Conservation (phyloP, 2,888 invertebrate genomes). For the Gymnosoma rotundatum region DNA sequence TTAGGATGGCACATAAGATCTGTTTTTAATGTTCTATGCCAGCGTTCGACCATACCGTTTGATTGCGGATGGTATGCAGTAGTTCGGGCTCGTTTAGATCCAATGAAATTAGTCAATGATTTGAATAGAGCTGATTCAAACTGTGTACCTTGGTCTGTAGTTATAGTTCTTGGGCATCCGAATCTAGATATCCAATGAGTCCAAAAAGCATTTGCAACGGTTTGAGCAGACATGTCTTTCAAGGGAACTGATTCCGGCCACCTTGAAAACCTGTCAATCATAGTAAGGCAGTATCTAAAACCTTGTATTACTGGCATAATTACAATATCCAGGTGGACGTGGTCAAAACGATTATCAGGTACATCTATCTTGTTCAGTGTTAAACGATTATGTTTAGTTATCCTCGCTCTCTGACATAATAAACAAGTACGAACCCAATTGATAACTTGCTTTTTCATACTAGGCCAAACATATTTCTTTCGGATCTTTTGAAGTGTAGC, state of each 20-base stretch:
- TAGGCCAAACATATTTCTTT: slow-evolving; percentile 13
- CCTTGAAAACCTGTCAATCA: slow-evolving; percentile 9
- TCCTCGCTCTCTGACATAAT: slow-evolving; percentile 48
- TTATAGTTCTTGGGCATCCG: slow-evolving; percentile 19
- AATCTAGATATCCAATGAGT: slow-evolving; percentile 20
- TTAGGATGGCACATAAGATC: slow-evolving; percentile 56
- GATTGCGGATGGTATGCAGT: slow-evolving; percentile 62
- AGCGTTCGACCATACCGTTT: slow-evolving; percentile 65
- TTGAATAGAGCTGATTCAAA: slow-evolving; percentile 43
- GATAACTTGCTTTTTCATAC: slow-evolving; percentile 5
- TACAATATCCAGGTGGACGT: slow-evolving; percentile 79
- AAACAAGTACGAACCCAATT: slow-evolving; percentile 49
- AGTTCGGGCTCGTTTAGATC: slow-evolving; percentile 50
- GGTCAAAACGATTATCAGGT: slow-evolving; percentile 73
- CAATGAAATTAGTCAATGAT: slow-evolving; percentile 36
- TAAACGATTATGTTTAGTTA: slow-evolving; percentile 16
- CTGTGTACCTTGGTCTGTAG: slow-evolving; percentile 37
- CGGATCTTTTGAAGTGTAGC: slow-evolving; percentile 19
- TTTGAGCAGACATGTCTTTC: slow-evolving; percentile 2
- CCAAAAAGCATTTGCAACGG: slow-evolving; percentile 11
- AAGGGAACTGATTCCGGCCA: slow-evolving; percentile 30
- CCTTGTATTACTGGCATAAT: slow-evolving; percentile 33
- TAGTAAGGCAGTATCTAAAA: slow-evolving; percentile 18
- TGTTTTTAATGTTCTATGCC: slow-evolving; percentile 62
- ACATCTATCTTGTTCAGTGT: slow-evolving; percentile 24